Conservation (phyloP, 2,113 vertebrate genomes). For the Nymphicus hollandicus region DNA sequence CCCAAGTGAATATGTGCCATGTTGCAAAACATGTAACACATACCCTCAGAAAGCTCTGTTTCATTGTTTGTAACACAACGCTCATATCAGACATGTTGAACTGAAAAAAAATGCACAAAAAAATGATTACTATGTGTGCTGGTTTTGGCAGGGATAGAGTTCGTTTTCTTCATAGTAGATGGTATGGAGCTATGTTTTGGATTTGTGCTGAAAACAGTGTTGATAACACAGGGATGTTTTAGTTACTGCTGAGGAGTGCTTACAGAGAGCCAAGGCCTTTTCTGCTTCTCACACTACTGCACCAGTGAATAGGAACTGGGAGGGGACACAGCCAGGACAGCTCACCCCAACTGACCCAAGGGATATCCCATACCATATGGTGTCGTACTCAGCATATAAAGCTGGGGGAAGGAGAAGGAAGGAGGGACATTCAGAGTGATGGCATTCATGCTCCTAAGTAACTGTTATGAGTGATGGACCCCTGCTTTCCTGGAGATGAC, state of each 20-base stretch:
- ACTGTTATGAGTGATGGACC: accelerated
- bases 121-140: not conserved
- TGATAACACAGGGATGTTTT: not conserved
- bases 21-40: accelerated
- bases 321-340: not conserved
- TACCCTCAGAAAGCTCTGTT: not conserved
- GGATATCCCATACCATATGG: not conserved
- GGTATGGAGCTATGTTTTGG: not conserved
- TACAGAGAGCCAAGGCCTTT: not conserved
- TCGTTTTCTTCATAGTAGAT: not conserved
- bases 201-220: not conserved
- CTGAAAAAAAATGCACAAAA: not conserved
- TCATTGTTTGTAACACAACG: not conserved
- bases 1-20: not conserved
- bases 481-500: not conserved
- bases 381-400: not conserved
- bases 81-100: not conserved
- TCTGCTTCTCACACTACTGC: not conserved
- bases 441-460: not conserved
- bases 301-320: not conserved
- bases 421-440: not conserved
- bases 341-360: not conserved
- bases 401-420: not conserved
- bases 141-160: not conserved
- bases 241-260: not conserved